Percentiles rank a stretch among this genome's conserved stretches.
phyloP scores from a whole-genome alignment of 2,113 vertebrate genomes.

The Periophthalmodon schlosseri region DNA sequence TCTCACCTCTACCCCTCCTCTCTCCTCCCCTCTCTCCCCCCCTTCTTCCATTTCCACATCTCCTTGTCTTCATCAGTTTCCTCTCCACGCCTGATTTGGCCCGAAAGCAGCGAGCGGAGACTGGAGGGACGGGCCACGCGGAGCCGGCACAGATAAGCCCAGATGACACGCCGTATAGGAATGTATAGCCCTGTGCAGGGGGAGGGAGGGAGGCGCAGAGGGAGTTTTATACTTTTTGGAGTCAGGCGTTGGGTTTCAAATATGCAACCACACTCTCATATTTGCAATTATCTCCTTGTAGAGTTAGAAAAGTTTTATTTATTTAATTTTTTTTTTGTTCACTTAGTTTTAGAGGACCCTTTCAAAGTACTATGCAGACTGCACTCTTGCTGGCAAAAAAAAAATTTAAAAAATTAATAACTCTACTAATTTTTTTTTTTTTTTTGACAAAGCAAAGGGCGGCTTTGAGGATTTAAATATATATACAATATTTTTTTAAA shows the following conservation, averaged over 20 bases:
- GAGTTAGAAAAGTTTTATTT: no score
- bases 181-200: not conserved
- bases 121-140: not conserved
- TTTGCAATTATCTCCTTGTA: not conserved
- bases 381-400: no score
- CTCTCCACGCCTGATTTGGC: conserved; percentile 36
- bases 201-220: not conserved
- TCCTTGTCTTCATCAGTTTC: conserved; percentile 53
- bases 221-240: conserved; percentile 1
- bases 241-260: not conserved
- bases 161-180: conserved; percentile 2
- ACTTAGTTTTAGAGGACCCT: no score
- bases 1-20: conserved; percentile 23
- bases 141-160: conserved; percentile 8
- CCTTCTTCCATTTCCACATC: conserved; percentile 44
- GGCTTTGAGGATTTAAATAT: no score
- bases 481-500: no score
- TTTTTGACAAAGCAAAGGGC: no score
- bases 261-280: not conserved
- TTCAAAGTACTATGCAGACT: no score
- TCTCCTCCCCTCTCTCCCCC: not conserved
- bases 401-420: no score
- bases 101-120: not conserved
- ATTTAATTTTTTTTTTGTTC: no score
- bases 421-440: no score